Conservation (phyloP, 1,140 invertebrate species). For the Lordiphosa clarofinis region DNA sequence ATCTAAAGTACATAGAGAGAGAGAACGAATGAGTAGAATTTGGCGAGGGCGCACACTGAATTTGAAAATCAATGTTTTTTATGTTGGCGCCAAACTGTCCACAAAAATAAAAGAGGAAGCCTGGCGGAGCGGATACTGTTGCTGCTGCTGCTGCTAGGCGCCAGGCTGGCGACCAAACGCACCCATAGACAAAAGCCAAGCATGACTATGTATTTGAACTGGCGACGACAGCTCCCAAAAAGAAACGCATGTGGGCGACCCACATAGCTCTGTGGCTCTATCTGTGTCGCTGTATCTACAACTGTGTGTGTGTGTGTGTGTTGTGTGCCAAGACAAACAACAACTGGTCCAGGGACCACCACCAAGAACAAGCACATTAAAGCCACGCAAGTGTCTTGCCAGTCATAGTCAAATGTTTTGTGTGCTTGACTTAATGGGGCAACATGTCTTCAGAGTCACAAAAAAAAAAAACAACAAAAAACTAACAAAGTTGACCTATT, state of each 20-base stretch:
- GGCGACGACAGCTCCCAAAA: constrained; percentile 46
- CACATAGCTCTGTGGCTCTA: constrained; percentile 8
- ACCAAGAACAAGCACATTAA: constrained; percentile 29
- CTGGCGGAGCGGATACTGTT: constrained; percentile 6
- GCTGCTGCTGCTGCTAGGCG: constrained; percentile 66
- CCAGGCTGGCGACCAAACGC: constrained; percentile 55
- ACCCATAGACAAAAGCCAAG: constrained; percentile 55
- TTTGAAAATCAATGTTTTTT: constrained; percentile 65
- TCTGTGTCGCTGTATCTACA: constrained; percentile 6
- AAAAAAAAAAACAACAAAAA: constrained; percentile 22
- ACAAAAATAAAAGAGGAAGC: constrained; percentile 67
- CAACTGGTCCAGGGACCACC: constrained; percentile 14
- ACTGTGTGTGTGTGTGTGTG: constrained; percentile 19
- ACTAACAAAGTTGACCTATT: constrained; percentile 55
- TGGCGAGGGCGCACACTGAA: constrained; percentile 38
- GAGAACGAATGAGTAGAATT: constrained; percentile 13
- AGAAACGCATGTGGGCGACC: constrained; percentile 46
- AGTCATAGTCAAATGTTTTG: constrained; percentile 28
- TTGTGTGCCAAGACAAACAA: constrained; percentile 38
- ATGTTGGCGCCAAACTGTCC: constrained; percentile 70
- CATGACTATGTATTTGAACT: constrained; percentile 35
- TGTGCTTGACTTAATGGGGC: constrained; percentile 52
- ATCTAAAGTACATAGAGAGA: not conserved
- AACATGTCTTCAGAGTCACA: constrained; percentile 39
- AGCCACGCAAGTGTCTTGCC: constrained; percentile 24